Conservation (phyloP, 2,113 vertebrate genomes). For the Corythornis cristatus region DNA sequence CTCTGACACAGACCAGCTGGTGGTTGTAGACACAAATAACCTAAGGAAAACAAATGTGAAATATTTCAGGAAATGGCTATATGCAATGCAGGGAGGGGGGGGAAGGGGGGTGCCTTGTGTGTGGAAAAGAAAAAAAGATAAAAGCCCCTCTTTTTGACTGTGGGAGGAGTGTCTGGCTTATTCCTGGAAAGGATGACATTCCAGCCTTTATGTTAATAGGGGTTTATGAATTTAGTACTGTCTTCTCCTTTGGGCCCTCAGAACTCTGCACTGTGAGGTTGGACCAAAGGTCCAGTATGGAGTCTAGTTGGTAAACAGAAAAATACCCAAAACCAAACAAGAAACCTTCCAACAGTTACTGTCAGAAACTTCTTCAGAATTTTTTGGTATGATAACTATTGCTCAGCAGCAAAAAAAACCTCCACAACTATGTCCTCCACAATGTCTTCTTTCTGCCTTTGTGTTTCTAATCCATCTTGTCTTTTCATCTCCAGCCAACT, state of each 20-base stretch:
- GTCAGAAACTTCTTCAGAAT: neutral
- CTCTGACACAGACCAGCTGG: conserved; percentile 76
- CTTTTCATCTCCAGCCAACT: neutral
- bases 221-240: neutral
- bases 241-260: neutral
- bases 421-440: neutral
- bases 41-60: conserved; percentile 58
- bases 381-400: neutral
- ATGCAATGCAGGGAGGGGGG: neutral
- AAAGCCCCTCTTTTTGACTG: neutral
- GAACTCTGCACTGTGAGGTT: neutral
- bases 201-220: conserved; percentile 8
- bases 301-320: neutral
- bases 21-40: conserved; percentile 73
- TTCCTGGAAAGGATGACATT: conserved; percentile 47
- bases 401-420: neutral
- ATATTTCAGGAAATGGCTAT: conserved; percentile 68
- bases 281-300: conserved; percentile 4
- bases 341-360: neutral
- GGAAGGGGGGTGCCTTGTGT: neutral
- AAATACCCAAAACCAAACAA: conserved; percentile 10
- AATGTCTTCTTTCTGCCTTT: neutral
- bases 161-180: neutral
- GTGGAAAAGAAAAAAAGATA: neutral
- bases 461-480: neutral